phyloP scores from a whole-genome alignment of 2,113 vertebrate genomes.

The Rhodinocichla rosea region DNA sequence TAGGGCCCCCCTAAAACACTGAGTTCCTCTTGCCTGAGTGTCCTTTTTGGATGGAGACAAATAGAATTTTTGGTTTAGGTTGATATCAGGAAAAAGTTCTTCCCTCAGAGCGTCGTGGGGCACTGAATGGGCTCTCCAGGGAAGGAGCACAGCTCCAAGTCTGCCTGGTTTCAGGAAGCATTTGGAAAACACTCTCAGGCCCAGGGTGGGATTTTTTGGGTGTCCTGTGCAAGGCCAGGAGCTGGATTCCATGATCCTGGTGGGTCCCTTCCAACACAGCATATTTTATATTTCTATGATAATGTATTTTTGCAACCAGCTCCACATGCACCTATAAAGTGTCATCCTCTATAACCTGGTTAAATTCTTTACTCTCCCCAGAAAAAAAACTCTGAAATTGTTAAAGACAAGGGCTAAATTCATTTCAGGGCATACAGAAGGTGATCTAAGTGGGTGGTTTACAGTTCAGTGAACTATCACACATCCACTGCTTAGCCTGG shows the following conservation, averaged over 20 bases:
- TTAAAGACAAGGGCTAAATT: not conserved
- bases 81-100: not conserved
- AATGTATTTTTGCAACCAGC: not conserved
- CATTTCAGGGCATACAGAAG: not conserved
- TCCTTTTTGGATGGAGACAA: not conserved
- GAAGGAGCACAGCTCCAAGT: not conserved
- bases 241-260: not conserved
- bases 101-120: accelerated
- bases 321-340: not conserved
- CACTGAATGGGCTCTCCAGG: not conserved
- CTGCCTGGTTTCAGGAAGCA: not conserved
- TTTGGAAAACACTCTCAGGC: not conserved
- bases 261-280: not conserved
- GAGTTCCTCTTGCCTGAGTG: not conserved
- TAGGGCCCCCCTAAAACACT: accelerated
- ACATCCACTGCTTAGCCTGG: not conserved
- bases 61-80: not conserved
- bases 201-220: not conserved
- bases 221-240: not conserved
- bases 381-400: not conserved
- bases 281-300: not conserved
- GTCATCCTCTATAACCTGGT: not conserved
- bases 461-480: not conserved
- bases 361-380: not conserved
- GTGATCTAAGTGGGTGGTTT: constrained; percentile 5